Evolutionary conservation across 2,888 invertebrate genomes (phyloP).

Genomic region (Embidobia sp.): DNA sequence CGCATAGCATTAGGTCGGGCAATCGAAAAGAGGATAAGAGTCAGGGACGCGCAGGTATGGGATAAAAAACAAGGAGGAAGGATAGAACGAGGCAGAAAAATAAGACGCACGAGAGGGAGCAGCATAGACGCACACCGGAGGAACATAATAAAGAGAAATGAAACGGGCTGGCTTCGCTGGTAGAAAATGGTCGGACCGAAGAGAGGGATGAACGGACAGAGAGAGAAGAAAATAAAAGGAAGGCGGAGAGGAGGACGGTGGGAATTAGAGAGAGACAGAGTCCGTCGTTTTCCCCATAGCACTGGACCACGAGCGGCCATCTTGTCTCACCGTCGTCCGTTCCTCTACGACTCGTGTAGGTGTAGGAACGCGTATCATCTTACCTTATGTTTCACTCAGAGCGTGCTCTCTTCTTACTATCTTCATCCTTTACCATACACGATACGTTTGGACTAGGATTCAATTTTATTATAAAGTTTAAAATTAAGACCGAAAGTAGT

Average conservation of each 20-base stretch:
- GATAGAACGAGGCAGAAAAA: conserved; percentile 35
- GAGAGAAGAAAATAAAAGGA: conserved; percentile 51
- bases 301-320: conserved; percentile 74
- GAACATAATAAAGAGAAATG: conserved; percentile 57
- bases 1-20: conserved; percentile 68
- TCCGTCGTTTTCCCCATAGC: conserved; percentile 72
- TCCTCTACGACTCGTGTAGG: conserved; percentile 62
- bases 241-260: conserved; percentile 56
- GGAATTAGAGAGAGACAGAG: conserved; percentile 71
- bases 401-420: conserved; percentile 48
- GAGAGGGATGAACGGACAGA: conserved; percentile 48
- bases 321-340: conserved; percentile 70
- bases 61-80: conserved; percentile 53
- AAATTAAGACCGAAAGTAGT: too few relatives aligned
- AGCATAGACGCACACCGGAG: conserved; percentile 20
- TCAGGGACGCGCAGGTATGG: conserved; percentile 63
- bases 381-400: conserved; percentile 64
- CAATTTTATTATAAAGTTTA: conserved; percentile 17
- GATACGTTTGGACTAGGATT: conserved; percentile 15
- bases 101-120: conserved; percentile 30
- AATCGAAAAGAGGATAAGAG: conserved; percentile 67
- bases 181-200: conserved; percentile 61
- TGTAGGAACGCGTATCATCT: conserved; percentile 62
- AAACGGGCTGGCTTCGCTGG: conserved; percentile 70
- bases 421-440: conserved; percentile 43